Evolutionary conservation across 2,797 vertebrate species (phyloP).

Genomic region (Notolepis coatsorum): DNA sequence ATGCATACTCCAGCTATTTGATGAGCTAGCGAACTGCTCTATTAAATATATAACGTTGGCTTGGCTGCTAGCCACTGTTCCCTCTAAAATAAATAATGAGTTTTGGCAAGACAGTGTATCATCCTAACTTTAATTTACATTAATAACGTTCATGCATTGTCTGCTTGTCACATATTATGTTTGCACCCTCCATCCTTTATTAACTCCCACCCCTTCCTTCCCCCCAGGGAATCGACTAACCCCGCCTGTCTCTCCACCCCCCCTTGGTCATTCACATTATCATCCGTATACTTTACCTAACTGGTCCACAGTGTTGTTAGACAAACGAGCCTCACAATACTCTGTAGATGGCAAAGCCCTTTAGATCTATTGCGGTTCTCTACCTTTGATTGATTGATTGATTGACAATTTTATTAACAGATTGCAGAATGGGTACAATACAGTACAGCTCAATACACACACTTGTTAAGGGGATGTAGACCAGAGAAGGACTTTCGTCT

Average conservation of each 20-base stretch:
- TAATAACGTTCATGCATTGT: background rate
- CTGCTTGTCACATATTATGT: background rate
- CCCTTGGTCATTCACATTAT: constrained; percentile 25
- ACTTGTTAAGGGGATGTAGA: too few relatives aligned
- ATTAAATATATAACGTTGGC: background rate
- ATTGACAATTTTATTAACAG: too few relatives aligned
- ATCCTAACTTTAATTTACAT: too few relatives aligned
- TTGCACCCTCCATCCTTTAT: constrained; percentile 29
- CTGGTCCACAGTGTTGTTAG: too few relatives aligned
- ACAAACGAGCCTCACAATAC: too few relatives aligned
- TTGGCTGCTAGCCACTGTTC: background rate
- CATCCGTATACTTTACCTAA: constrained; percentile 16
- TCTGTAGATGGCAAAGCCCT: background rate
- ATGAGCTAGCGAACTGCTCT: background rate
- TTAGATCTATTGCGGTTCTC: background rate
- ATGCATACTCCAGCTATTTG: background rate
- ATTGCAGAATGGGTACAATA: too few relatives aligned
- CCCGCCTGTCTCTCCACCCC: constrained; percentile 39
- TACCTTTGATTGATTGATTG: too few relatives aligned
- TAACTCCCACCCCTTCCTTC: constrained; percentile 8
- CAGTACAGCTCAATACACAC: too few relatives aligned
- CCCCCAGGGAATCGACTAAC: constrained; percentile 15
- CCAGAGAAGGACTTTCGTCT: too few relatives aligned
- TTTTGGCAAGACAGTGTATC: background rate
- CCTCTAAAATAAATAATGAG: background rate